phyloP scores from a whole-genome alignment of 2,797 vertebrate genomes.

The Mus minutoides region DNA sequence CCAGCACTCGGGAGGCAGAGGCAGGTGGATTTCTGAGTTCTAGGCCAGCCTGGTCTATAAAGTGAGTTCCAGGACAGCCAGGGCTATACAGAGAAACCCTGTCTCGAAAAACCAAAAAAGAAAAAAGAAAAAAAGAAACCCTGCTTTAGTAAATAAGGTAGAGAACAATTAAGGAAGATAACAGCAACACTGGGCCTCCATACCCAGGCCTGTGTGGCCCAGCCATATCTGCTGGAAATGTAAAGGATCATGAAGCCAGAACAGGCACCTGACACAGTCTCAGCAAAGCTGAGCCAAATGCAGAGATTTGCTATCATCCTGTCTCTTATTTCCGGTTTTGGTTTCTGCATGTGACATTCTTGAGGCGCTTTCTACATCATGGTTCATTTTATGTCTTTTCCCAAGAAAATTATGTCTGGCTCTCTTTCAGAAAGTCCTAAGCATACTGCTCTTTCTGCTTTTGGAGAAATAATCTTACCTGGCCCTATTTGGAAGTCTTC shows the following conservation, averaged over 20 bases:
- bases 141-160: background rate
- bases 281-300: background rate
- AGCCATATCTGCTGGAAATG: background rate
- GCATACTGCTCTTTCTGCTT: background rate
- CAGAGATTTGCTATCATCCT: background rate
- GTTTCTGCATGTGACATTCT: background rate
- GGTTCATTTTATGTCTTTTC: background rate
- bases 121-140: no score
- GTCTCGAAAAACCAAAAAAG: no score
- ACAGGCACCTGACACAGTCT: background rate
- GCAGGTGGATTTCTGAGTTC: no score
- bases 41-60: no score
- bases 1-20: no score
- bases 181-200: background rate
- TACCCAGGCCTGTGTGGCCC: background rate
- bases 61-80: no score
- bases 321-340: background rate
- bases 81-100: no score
- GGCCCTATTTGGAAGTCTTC: background rate
- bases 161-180: background rate
- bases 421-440: background rate
- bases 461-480: background rate
- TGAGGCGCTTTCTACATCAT: background rate
- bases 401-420: background rate
- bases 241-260: background rate